Evolutionary conservation across 2,888 invertebrate species (phyloP).

Genomic region (Siphlonurus alternatus): DNA sequence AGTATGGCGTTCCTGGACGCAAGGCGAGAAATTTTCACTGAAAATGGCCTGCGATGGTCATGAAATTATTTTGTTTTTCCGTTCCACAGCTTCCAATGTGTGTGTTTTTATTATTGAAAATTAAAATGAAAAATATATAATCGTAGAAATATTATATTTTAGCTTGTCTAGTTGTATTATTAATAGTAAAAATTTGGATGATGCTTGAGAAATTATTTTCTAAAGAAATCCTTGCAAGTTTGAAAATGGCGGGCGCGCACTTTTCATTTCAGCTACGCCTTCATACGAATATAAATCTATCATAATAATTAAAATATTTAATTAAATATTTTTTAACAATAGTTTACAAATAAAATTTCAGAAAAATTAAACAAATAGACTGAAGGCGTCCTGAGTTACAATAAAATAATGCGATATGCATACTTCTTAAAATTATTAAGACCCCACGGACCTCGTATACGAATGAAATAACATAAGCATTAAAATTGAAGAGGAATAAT

Average conservation of each 20-base stretch:
- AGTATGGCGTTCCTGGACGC: background rate
- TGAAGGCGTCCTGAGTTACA: no score
- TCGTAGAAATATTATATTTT: background rate
- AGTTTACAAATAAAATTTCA: no score
- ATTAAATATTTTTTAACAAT: no score
- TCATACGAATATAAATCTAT: background rate
- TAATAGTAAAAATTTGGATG: background rate
- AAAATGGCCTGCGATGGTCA: background rate
- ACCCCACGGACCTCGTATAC: background rate
- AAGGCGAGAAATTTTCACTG: background rate
- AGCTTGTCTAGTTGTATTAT: background rate
- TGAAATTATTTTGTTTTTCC: background rate
- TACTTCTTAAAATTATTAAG: background rate
- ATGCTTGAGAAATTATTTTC: background rate
- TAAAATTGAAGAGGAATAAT: background rate
- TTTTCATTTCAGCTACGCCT: background rate
- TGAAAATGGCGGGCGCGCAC: slow-evolving; percentile 3
- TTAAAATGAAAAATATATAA: background rate
- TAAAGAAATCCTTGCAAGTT: background rate
- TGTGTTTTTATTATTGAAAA: background rate
- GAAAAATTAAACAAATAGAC: no score
- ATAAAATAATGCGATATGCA: no score
- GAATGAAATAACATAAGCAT: background rate
- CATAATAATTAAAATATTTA: no score
- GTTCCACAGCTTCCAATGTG: background rate